Evolutionary conservation across 2,797 vertebrate species (phyloP).

Genomic region (Denticeps clupeoides): DNA sequence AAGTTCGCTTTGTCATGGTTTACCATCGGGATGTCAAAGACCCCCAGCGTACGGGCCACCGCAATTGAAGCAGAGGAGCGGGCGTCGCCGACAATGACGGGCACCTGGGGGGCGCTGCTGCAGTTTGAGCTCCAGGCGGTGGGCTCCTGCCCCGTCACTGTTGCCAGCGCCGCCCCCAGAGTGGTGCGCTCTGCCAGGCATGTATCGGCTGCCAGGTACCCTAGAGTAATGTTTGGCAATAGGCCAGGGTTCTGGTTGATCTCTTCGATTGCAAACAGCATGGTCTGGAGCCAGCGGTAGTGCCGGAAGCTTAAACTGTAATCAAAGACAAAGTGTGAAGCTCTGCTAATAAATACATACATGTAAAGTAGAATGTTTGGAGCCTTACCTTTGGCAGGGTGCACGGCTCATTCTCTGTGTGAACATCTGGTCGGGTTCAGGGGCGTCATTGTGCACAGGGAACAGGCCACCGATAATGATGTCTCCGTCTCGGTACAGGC

Average conservation of each 20-base stretch:
- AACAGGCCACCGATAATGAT: slow-evolving; percentile 35
- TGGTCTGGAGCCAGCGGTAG: slow-evolving; percentile 37
- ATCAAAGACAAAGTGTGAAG: neutral
- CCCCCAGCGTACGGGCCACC: slow-evolving; percentile 37
- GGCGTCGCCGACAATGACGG: slow-evolving; percentile 38
- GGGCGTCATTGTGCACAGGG: slow-evolving; percentile 30
- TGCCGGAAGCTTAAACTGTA: slow-evolving; percentile 24
- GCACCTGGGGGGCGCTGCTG: slow-evolving; percentile 19
- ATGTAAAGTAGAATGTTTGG: too few species aligned
- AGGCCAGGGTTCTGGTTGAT: slow-evolving; percentile 36
- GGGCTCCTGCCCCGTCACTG: slow-evolving; percentile 32
- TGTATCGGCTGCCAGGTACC: slow-evolving; percentile 39
- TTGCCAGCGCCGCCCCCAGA: slow-evolving; percentile 30
- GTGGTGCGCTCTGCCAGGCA: slow-evolving; percentile 33
- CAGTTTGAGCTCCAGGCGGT: slow-evolving; percentile 22
- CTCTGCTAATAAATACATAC: neutral
- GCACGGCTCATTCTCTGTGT: neutral
- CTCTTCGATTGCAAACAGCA: slow-evolving; percentile 42
- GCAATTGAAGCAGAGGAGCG: slow-evolving; percentile 34
- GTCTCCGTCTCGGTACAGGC: slow-evolving; percentile 34
- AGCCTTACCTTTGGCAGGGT: slow-evolving; percentile 26
- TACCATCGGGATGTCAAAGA: slow-evolving; percentile 41
- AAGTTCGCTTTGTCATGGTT: slow-evolving; percentile 8
- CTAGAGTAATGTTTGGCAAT: slow-evolving; percentile 38
- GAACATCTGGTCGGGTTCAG: slow-evolving; percentile 28